Base-by-base conservation (phyloP, 2,888 invertebrate species). In the Gasteruption jaculator region DNA sequence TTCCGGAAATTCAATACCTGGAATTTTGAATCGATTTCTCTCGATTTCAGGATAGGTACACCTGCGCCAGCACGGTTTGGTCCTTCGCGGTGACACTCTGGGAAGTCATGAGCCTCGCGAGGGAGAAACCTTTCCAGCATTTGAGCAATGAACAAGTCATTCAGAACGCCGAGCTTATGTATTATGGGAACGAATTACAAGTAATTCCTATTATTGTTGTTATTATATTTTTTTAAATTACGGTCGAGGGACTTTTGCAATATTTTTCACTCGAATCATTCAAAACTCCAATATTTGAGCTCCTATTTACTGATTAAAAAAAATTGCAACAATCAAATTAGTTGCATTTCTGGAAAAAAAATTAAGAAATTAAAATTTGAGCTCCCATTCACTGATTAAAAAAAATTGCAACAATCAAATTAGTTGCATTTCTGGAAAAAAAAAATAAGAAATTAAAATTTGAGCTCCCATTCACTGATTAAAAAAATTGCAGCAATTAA, bases 151-250 rank as follows among this genome's bases (percentile, higher is more conserved):
- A 80, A 60, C 77, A 79, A 63, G 78, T 81, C 19, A 76, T 80
- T 44, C 76, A 79, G 56, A 79, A 80, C 53, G 80, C 80, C n/a
- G 81, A 81, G 53, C 76, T 80, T 50, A 78, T 79, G 77, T 79
- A 79, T 56, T 79, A 79, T 53, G 79, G 79, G 31, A 77, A 76
- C 38, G 79, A 80, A 64, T 61, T 80, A 52, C 77, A 79, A 73
- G 79, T 80, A 63, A 46, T 50, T 43, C 1, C 14, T n/a, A n/a
- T n/a, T n/a, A n/a, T 29, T n/a, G 31, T 37, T 3, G n/a, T n/a
- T n/a, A n/a, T n/a, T n/a, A n/a, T n/a, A n/a, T n/a, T n/a, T n/a
- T n/a, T n/a, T n/a, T n/a, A n/a, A n/a, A n/a, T n/a, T n/a, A n/a
- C n/a, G n/a, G n/a, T n/a, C n/a, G n/a, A n/a, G n/a, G n/a, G n/a